Evolutionary conservation across 2,797 vertebrate species (phyloP).

Genomic region (Microctenopoma lineatum): DNA sequence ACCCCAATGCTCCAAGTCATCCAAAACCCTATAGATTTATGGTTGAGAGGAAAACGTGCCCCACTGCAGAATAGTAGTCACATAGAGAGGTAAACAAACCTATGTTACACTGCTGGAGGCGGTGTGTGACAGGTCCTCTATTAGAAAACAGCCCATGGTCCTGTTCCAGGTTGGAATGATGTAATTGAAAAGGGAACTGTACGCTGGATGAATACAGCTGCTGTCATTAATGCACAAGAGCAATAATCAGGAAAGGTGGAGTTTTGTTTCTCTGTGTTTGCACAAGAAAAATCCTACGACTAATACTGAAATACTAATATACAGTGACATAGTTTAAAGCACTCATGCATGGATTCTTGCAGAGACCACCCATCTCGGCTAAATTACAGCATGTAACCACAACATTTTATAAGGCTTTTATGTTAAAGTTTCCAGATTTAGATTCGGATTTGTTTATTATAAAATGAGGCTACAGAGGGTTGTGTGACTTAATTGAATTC

Average conservation of each 20-base stretch:
- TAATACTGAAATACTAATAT: constrained; percentile 13
- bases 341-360: constrained; percentile 3
- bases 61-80: constrained; percentile 55
- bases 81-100: constrained; percentile 67
- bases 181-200: constrained; percentile 48
- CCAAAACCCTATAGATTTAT: constrained; percentile 58
- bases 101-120: constrained; percentile 8
- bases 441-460: constrained; percentile 40
- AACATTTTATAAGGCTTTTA: constrained; percentile 30
- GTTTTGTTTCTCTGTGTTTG: constrained; percentile 46
- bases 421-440: constrained; percentile 56
- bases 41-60: constrained; percentile 44
- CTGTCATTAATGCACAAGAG: constrained; percentile 37
- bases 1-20: constrained; percentile 43
- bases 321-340: constrained; percentile 32
- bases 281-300: constrained; percentile 15
- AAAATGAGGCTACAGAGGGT: constrained; percentile 15
- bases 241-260: constrained; percentile 35
- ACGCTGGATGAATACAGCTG: constrained; percentile 14
- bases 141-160: constrained; percentile 45
- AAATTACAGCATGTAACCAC: constrained; percentile 6
- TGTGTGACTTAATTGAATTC: constrained; percentile 22
- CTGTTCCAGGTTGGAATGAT: constrained; percentile 53
- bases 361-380: constrained; percentile 52
- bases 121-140: constrained; percentile 52